These are phyloP conservation scores for Hydropotes inermis DNA, from an alignment of 2,113 vertebrate genomes.

Conservation along the genomic window DNA sequence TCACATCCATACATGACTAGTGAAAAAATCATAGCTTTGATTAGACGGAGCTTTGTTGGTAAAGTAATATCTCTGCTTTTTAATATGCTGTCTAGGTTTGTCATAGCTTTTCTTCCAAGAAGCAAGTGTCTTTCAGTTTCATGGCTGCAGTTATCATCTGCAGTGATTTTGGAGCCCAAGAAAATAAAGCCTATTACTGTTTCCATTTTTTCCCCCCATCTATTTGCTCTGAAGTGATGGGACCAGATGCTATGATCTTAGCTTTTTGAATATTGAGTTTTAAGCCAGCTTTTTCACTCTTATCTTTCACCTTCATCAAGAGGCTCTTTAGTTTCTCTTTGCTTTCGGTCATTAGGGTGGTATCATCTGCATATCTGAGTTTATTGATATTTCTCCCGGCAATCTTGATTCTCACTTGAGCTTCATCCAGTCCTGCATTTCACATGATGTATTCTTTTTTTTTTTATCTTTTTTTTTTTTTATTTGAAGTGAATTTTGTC, in stretches of 20 bases:
- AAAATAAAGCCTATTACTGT: background rate
- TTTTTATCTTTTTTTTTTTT: too few species aligned
- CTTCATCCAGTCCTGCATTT: background rate
- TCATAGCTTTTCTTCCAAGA: background rate
- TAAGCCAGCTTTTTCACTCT: background rate
- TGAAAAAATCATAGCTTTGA: background rate
- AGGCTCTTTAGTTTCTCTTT: background rate
- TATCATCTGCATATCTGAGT: background rate
- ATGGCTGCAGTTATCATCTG: background rate
- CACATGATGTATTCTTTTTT: background rate
- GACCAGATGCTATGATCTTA: background rate
- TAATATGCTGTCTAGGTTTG: background rate
- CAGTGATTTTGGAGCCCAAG: background rate
- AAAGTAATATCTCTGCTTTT: background rate
- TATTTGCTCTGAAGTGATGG: background rate
- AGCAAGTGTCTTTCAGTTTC: background rate
- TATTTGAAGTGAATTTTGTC: too few species aligned
- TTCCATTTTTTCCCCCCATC: background rate
- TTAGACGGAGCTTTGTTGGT: background rate
- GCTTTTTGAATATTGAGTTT: background rate
- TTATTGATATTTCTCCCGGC: background rate
- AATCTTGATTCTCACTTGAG: background rate
- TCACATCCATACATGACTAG: background rate
- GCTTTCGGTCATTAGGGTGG: background rate
- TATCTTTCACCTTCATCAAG: background rate